phyloP scores from a whole-genome alignment of 2,797 vertebrate genomes.

The Loriculus beryllinus region DNA sequence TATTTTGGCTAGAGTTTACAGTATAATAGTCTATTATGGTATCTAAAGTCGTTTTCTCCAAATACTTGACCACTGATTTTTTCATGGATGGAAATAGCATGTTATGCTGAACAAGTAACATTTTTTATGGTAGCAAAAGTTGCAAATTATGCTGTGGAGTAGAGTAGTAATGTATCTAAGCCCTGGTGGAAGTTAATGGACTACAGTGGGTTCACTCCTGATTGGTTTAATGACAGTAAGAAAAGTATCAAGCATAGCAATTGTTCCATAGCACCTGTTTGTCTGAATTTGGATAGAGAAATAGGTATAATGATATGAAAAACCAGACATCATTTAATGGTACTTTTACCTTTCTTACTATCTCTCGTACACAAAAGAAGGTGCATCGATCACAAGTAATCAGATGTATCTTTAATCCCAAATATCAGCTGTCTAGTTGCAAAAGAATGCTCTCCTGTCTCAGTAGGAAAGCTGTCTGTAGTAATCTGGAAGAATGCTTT shows the following conservation, averaged over 20 bases:
- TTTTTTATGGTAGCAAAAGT: not conserved
- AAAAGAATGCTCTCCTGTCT: not conserved
- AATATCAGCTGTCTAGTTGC: not conserved
- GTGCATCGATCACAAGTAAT: not conserved
- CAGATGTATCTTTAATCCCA: not conserved
- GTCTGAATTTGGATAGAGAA: not conserved
- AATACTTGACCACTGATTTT: not conserved
- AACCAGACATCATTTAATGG: not conserved
- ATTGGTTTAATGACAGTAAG: not conserved
- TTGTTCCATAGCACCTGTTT: not conserved
- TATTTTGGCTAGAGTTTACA: not conserved
- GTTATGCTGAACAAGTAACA: not conserved
- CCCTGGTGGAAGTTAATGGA: not conserved
- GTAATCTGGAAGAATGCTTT: not conserved
- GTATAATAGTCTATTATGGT: not conserved
- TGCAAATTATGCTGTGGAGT: not conserved
- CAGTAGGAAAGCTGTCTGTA: not conserved
- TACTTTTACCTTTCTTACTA: not conserved
- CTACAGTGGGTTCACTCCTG: not conserved
- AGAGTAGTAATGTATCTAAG: not conserved
- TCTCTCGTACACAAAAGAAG: not conserved
- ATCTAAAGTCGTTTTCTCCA: not conserved
- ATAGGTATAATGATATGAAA: not conserved
- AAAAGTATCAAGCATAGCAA: not conserved
- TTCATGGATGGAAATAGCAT: not conserved